Conservation (phyloP, 2,888 invertebrate species). For the Stenotaenia linearis region DNA sequence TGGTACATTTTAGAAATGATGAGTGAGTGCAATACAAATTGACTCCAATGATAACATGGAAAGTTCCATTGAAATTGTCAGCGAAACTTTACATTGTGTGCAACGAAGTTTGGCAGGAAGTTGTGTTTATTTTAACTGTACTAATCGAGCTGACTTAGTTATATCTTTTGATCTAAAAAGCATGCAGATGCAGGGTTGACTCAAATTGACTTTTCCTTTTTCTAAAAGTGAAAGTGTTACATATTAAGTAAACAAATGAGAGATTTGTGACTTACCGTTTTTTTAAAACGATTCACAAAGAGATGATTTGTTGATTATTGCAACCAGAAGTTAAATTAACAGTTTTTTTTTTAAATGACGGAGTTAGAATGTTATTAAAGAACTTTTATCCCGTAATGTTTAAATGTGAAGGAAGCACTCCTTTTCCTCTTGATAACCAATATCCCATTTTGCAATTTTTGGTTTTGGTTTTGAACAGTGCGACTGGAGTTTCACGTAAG, state of each 20-base stretch:
- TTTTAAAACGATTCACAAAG: not conserved
- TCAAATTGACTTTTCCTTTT: not conserved
- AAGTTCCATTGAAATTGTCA: too few relatives aligned
- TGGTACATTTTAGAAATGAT: too few relatives aligned
- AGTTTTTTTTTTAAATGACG: too few relatives aligned
- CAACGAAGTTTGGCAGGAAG: too few relatives aligned
- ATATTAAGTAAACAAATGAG: too few relatives aligned
- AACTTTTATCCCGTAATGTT: not conserved
- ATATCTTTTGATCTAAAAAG: not conserved
- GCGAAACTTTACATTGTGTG: too few relatives aligned
- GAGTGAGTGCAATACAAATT: too few relatives aligned
- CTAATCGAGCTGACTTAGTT: too few relatives aligned
- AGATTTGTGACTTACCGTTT: too few relatives aligned
- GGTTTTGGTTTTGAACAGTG: not conserved
- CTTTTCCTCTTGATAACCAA: not conserved
- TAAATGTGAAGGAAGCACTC: slow-evolving; percentile 10
- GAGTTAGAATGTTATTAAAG: too few relatives aligned
- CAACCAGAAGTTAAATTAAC: not conserved
- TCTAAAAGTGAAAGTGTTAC: not conserved
- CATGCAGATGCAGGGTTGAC: not conserved
- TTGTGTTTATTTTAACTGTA: too few relatives aligned
- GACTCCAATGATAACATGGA: too few relatives aligned
- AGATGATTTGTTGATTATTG: not conserved
- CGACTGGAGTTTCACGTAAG: slow-evolving; percentile 24
- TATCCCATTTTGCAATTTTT: not conserved